Evolutionary conservation across 2,113 vertebrate genomes (phyloP).

Genomic region (Myrmecophaga tridactyla): DNA sequence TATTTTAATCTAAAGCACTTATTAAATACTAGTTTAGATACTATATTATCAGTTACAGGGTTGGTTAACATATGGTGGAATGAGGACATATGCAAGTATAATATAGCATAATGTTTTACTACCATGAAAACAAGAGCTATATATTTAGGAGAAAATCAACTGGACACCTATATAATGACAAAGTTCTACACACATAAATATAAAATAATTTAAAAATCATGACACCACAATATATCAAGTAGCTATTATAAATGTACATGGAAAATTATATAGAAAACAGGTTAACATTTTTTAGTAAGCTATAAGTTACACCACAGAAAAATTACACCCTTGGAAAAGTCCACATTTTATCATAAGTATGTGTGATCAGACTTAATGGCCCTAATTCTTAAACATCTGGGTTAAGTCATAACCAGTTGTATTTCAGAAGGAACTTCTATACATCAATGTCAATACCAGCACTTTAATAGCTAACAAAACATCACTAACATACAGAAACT

Average conservation of each 20-base stretch:
- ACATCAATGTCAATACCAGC: slow-evolving; percentile 84
- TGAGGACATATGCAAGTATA: not conserved
- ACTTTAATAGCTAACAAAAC: slow-evolving; percentile 85
- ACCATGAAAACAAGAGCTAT: not conserved
- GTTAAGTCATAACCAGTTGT: slow-evolving; percentile 86
- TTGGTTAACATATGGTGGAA: not conserved
- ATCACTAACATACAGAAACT: slow-evolving; percentile 86
- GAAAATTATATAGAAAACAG: slow-evolving; percentile 85
- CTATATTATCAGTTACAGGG: not conserved
- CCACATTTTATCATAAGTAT: slow-evolving; percentile 68
- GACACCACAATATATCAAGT: slow-evolving; percentile 85
- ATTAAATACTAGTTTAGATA: not conserved
- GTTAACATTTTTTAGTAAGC: slow-evolving; percentile 82
- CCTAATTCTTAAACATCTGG: slow-evolving; percentile 85
- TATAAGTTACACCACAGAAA: slow-evolving; percentile 84
- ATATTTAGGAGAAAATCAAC: too few species aligned
- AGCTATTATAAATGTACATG: slow-evolving; percentile 86
- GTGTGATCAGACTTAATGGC: slow-evolving; percentile 84
- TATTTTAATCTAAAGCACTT: not conserved
- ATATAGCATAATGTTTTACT: not conserved
- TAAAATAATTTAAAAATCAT: slow-evolving; percentile 87
- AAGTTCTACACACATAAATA: slow-evolving; percentile 78
- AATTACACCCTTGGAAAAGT: slow-evolving; percentile 79
- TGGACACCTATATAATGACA: slow-evolving; percentile 59
- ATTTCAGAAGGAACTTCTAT: slow-evolving; percentile 85